A percentile compares a stretch with the other conserved stretches of the same genome.
These are phyloP conservation scores for Catalaphyllia jardinei DNA, from an alignment of 64 coral and sea anemone genomes.

Conservation along the genomic window DNA sequence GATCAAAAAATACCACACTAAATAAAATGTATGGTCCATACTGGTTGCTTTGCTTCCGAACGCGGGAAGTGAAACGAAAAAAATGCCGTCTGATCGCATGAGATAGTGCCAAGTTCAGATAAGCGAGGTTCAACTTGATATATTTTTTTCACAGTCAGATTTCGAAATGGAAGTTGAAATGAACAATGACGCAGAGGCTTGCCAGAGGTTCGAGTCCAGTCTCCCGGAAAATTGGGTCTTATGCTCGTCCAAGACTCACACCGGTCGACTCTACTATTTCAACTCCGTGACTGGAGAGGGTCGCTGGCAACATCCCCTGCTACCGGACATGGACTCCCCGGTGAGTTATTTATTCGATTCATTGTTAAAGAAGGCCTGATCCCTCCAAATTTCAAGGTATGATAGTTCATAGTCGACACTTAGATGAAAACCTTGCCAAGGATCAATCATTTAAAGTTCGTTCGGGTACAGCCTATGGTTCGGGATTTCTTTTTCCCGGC, in stretches of 20 bases:
- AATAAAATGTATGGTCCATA: no score
- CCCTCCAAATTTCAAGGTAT: no score
- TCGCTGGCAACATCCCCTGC: constrained; percentile 79
- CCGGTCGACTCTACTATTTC: constrained; percentile 76
- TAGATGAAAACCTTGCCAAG: background rate
- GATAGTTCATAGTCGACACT: background rate
- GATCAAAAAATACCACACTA: no score
- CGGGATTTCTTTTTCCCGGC: no score
- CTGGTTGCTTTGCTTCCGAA: no score
- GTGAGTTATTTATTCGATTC: constrained; percentile 25
- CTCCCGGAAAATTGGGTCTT: constrained; percentile 85
- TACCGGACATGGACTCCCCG: constrained; percentile 51
- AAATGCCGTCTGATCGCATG: no score
- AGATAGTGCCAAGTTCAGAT: no score
- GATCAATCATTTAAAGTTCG: no score
- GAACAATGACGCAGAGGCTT: constrained; percentile 40
- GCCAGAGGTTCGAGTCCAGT: constrained; percentile 69
- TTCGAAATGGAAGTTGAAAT: constrained; percentile 20
- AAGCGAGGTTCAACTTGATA: no score
- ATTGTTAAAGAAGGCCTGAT: background rate
- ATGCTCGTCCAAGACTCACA: constrained; percentile 76
- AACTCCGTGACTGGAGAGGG: constrained; percentile 81
- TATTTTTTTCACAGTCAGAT: constrained; percentile 2
- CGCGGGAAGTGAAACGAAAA: no score
- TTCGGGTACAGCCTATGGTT: no score